A percentile compares a stretch with the other conserved stretches of the same genome.
Conservation (phyloP, 2,888 invertebrate species). For the Calliopum simillimum region DNA sequence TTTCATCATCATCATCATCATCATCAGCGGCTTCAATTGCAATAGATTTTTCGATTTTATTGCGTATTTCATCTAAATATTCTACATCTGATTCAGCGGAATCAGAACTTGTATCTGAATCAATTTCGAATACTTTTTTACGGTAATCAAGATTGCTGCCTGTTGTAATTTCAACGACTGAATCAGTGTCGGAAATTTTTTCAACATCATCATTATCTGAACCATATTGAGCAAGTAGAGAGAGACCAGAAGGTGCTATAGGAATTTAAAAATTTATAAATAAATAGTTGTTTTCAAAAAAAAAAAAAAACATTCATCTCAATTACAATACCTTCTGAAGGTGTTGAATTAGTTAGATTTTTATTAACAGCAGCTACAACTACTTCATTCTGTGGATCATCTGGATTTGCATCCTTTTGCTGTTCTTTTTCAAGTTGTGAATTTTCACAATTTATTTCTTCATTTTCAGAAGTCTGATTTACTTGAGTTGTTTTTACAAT, state of each 20-base stretch:
- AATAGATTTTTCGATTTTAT: constrained; percentile 56
- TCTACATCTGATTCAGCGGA: constrained; percentile 52
- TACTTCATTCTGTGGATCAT: too few species aligned
- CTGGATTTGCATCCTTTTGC: too few species aligned
- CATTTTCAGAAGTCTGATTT: too few species aligned
- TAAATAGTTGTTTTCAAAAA: too few species aligned
- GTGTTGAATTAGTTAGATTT: background rate
- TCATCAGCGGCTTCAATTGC: constrained; percentile 49
- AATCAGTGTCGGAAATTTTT: constrained; percentile 50
- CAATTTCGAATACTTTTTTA: constrained; percentile 53
- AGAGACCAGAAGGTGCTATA: constrained; percentile 47
- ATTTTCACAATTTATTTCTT: too few species aligned
- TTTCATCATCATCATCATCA: constrained; percentile 53
- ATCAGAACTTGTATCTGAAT: constrained; percentile 49
- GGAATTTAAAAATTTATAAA: background rate
- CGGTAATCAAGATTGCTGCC: constrained; percentile 47
- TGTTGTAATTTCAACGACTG: constrained; percentile 55
- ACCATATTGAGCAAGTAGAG: constrained; percentile 58
- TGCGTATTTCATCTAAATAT: constrained; percentile 54
- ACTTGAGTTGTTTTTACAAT: too few species aligned
- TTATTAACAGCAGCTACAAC: background rate
- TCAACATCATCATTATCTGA: constrained; percentile 52
- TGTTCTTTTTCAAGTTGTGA: too few species aligned
- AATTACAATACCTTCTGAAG: background rate
- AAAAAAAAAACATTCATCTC: background rate